These are phyloP conservation scores for Nyctereutes procyonoides DNA, from an alignment of 2,113 vertebrate species.

Conservation along the genomic window DNA sequence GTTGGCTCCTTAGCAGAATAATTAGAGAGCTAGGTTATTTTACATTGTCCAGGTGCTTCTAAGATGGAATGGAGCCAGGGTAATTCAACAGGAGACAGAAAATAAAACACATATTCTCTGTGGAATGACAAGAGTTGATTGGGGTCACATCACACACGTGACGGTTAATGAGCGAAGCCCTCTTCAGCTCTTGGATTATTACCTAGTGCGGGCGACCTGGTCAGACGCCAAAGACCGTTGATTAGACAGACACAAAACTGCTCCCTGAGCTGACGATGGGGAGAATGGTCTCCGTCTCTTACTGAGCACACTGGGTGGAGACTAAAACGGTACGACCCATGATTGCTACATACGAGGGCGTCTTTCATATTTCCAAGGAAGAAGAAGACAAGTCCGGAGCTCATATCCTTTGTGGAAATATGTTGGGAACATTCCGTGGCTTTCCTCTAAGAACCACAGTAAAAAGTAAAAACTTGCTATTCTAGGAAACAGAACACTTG, in stretches of 20 bases:
- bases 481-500: background rate
- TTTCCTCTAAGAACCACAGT: background rate
- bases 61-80: background rate
- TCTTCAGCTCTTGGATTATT: background rate
- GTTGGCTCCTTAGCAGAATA: background rate
- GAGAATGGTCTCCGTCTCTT: slow-evolving; percentile 40
- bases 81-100: slow-evolving; percentile 16
- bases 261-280: slow-evolving; percentile 14
- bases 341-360: background rate
- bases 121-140: background rate
- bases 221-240: background rate
- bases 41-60: background rate
- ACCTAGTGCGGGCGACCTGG: background rate
- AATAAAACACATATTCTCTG: background rate
- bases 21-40: slow-evolving; percentile 48
- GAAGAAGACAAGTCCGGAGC: background rate
- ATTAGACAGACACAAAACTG: slow-evolving; percentile 38
- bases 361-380: background rate
- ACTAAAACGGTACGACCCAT: slow-evolving; percentile 23
- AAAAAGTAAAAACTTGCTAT: background rate
- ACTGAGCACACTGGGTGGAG: background rate
- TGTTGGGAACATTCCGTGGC: background rate
- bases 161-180: slow-evolving; percentile 45
- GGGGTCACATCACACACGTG: background rate
- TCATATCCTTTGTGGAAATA: background rate